A percentile compares a stretch with the other conserved stretches of the same genome.
These are phyloP conservation scores for Philonicus albiceps DNA, from an alignment of 2,888 invertebrate species.

Conservation along the genomic window DNA sequence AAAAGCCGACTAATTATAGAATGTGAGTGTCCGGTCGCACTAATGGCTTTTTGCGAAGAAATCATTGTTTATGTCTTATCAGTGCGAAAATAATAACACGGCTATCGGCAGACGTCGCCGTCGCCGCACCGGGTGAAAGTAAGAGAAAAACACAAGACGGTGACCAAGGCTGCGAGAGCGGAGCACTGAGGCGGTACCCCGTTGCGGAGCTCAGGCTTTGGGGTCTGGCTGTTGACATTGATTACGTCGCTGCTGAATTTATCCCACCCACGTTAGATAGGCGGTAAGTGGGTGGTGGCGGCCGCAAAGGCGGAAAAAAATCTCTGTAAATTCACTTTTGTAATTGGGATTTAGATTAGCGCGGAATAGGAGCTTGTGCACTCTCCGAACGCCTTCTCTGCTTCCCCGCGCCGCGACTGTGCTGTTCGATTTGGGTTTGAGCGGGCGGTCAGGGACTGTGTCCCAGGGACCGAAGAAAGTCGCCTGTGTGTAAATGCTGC, in stretches of 20 bases:
- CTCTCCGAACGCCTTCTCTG: neutral
- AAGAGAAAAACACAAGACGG: neutral
- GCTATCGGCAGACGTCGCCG: neutral
- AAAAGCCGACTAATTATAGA: conserved; percentile 20
- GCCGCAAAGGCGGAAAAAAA: neutral
- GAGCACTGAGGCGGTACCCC: neutral
- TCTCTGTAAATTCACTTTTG: conserved; percentile 8
- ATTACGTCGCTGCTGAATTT: conserved; percentile 17
- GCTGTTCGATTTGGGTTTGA: neutral
- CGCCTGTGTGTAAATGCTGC: neutral
- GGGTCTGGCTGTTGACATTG: conserved; percentile 29
- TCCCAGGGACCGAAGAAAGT: neutral
- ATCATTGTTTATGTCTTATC: conserved; percentile 12
- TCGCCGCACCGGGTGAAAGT: neutral
- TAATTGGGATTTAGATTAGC: conserved; percentile 10
- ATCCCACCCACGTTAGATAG: neutral
- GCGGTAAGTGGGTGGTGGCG: neutral
- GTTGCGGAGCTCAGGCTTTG: neutral
- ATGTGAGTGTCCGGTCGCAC: neutral
- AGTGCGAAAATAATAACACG: conserved; percentile 13
- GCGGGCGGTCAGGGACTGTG: neutral
- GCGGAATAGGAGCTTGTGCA: neutral
- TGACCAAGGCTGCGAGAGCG: neutral
- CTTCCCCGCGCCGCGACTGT: too few relatives aligned
- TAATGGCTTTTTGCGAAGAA: neutral